Conservation (phyloP, 2,888 invertebrate genomes). For the Syritta pipiens region DNA sequence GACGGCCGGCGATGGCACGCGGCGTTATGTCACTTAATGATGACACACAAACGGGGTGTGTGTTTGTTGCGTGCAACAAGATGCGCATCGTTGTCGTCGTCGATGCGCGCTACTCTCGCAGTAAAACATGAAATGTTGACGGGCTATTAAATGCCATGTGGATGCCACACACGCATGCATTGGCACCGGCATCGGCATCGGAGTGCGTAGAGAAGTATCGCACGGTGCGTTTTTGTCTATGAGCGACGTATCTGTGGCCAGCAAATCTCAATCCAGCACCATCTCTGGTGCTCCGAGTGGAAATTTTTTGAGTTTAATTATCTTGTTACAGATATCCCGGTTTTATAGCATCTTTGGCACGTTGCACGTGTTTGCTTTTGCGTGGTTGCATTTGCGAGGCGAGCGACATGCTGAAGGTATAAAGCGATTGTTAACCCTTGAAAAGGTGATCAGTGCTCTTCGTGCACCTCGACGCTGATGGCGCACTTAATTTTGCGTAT, state of each 20-base stretch:
- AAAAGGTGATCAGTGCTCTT: background rate
- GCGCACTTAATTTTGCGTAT: constrained; percentile 4
- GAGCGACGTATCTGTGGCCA: background rate
- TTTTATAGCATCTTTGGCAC: constrained; percentile 47
- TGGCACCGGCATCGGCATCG: background rate
- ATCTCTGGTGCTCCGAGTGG: background rate
- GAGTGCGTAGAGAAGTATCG: constrained; percentile 41
- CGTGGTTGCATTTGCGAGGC: no score
- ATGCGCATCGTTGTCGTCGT: constrained; percentile 15
- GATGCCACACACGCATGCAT: constrained; percentile 62
- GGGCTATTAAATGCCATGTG: constrained; percentile 68
- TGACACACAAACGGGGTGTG: constrained; percentile 51
- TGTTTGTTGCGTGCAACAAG: constrained; percentile 13
- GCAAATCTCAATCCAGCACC: constrained; percentile 4
- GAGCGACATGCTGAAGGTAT: constrained; percentile 59
- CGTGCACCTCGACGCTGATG: background rate
- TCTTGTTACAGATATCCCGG: constrained; percentile 53
- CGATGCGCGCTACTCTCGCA: constrained; percentile 36
- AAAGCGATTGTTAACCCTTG: constrained; percentile 64
- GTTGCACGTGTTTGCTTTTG: constrained; percentile 62
- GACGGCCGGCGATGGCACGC: constrained; percentile 60
- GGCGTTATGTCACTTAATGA: constrained; percentile 68
- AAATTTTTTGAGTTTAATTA: constrained; percentile 59
- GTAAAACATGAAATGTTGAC: constrained; percentile 64
- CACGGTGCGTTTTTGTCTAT: background rate